These are phyloP conservation scores for Drosophila anceps DNA, from an alignment of 2,888 invertebrate species.

Conservation along the genomic window DNA sequence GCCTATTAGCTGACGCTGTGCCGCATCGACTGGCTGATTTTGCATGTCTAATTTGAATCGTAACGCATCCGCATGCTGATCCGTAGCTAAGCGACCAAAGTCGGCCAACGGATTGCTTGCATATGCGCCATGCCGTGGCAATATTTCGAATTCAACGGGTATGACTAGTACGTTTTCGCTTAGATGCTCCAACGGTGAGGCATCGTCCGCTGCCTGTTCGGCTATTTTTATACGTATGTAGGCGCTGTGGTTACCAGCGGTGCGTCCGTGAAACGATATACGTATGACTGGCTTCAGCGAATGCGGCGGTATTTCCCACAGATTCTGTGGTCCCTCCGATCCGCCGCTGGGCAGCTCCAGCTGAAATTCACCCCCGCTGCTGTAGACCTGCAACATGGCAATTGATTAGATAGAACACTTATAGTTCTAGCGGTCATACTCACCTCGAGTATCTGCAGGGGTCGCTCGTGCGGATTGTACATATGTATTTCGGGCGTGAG, in stretches of 20 bases:
- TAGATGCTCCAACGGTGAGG: conserved; percentile 32
- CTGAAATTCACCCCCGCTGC: conserved; percentile 95
- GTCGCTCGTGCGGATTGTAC: conserved; percentile 96
- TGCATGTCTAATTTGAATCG: conserved; percentile 85
- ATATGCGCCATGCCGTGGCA: conserved; percentile 90
- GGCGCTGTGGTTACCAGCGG: conserved; percentile 93
- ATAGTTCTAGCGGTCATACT: conserved; percentile 8
- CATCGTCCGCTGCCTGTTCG: conserved; percentile 57
- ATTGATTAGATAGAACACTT: not conserved
- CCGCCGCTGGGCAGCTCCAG: conserved; percentile 93
- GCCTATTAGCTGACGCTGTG: conserved; percentile 48
- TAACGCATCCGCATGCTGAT: conserved; percentile 85
- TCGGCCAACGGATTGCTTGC: conserved; percentile 91
- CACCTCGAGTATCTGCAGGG: conserved; percentile 93
- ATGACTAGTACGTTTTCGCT: conserved; percentile 88
- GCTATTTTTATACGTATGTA: conserved; percentile 89
- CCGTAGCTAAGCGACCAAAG: conserved; percentile 91
- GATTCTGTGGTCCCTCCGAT: conserved; percentile 91
- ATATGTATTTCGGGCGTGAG: conserved; percentile 95
- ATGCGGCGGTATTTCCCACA: conserved; percentile 97
- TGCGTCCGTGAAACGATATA: conserved; percentile 91
- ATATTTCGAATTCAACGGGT: conserved; percentile 93
- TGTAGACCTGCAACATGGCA: conserved; percentile 88
- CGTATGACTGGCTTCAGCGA: conserved; percentile 94
- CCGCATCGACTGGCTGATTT: conserved; percentile 51